These are phyloP conservation scores for Sciurus niger DNA, from an alignment of 2,113 vertebrate species.

Conservation along the genomic window DNA sequence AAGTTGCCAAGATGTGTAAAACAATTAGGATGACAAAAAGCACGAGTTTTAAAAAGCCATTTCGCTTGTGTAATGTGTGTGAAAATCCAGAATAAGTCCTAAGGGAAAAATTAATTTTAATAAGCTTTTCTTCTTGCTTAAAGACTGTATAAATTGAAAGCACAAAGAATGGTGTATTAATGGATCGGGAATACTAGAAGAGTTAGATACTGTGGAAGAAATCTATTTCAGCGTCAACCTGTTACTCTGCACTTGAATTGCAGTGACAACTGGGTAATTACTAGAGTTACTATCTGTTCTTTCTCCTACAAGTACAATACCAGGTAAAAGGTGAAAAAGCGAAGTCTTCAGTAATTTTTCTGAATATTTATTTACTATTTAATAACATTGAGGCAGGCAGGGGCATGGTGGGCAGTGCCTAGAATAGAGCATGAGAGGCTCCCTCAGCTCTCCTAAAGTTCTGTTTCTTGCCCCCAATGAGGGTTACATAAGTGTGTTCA, in stretches of 20 bases:
- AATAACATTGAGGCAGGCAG: not conserved
- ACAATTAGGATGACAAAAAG: conserved; percentile 87
- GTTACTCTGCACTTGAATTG: conserved; percentile 27
- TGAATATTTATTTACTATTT: not conserved
- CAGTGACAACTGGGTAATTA: not conserved
- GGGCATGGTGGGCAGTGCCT: not conserved
- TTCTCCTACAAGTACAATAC: not conserved
- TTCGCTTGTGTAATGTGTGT: conserved; percentile 81
- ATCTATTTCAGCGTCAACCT: conserved; percentile 41
- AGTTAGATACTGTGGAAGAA: conserved; percentile 60
- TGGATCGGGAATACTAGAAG: conserved; percentile 70
- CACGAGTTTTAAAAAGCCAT: conserved; percentile 83
- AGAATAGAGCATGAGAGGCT: not conserved
- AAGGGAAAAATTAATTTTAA: conserved; percentile 88
- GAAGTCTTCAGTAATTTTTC: not conserved
- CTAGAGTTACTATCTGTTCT: not conserved
- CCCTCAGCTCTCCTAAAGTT: not conserved
- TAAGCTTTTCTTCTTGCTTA: conserved; percentile 81
- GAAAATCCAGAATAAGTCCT: conserved; percentile 84
- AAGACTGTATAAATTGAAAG: conserved; percentile 77
- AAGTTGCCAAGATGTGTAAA: conserved; percentile 88
- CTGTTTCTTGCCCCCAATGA: not conserved
- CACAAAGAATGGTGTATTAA: conserved; percentile 67
- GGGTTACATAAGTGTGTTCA: not conserved
- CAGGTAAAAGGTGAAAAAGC: not conserved